These are phyloP conservation scores for Sardinella longiceps DNA, from an alignment of 2,797 vertebrate species.

Conservation along the genomic window DNA sequence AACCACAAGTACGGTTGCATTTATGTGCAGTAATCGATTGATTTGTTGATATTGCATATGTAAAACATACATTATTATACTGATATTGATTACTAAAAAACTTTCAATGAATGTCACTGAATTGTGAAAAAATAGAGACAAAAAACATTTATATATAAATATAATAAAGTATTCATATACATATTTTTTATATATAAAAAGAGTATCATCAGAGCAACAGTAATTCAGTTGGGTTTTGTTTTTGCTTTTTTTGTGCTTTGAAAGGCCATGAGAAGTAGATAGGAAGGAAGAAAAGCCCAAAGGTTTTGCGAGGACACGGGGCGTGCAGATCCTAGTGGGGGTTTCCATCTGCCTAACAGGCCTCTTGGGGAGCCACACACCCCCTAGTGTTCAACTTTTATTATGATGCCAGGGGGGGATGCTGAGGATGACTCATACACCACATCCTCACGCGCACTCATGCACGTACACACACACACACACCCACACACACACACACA, in stretches of 20 bases:
- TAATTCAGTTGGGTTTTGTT: neutral
- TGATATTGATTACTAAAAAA: too few species aligned
- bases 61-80: too few species aligned
- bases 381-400: neutral
- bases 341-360: neutral
- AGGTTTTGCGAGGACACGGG: neutral
- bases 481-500: neutral
- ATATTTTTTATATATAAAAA: too few species aligned
- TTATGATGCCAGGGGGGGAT: neutral
- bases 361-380: neutral
- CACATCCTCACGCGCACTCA: neutral
- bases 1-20: neutral
- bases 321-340: neutral
- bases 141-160: too few species aligned
- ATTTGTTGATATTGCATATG: neutral
- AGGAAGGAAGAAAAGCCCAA: neutral
- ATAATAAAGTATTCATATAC: too few species aligned
- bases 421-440: constrained; percentile 10
- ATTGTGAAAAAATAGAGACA: neutral
- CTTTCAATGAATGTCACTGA: neutral
- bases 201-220: neutral
- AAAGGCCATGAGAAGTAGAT: neutral
- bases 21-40: neutral
- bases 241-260: neutral
- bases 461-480: neutral